phyloP scores from a whole-genome alignment of 2,888 invertebrate species.

The Cantharis rufa region DNA sequence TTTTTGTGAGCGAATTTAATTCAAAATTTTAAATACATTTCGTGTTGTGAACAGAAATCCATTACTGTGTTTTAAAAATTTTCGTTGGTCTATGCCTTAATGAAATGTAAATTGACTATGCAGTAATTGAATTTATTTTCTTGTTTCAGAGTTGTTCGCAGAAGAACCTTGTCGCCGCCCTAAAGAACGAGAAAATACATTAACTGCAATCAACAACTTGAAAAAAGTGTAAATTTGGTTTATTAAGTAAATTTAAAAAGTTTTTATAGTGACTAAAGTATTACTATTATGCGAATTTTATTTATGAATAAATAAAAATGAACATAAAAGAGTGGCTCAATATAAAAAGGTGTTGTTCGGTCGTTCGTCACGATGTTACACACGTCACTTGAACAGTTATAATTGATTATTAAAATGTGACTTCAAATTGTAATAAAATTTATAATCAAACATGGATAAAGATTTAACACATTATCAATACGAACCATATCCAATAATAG shows the following conservation, averaged over 20 bases:
- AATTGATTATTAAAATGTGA: not conserved
- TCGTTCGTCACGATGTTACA: not conserved
- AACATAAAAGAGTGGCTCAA: not conserved
- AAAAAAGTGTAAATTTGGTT: slow-evolving; percentile 8
- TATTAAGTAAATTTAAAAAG: slow-evolving; percentile 13
- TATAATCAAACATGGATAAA: slow-evolving; percentile 45
- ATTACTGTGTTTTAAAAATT: not conserved
- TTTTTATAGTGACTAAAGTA: slow-evolving; percentile 1
- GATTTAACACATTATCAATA: slow-evolving; percentile 52
- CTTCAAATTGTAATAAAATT: not conserved
- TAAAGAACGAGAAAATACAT: not conserved
- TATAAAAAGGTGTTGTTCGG: not conserved
- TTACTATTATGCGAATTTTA: slow-evolving; percentile 6
- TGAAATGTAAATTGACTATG: slow-evolving; percentile 30
- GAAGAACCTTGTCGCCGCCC: slow-evolving; percentile 1
- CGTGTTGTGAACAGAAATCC: not conserved
- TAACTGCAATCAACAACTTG: slow-evolving; percentile 10
- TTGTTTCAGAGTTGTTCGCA: slow-evolving; percentile 20
- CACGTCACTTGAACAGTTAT: not conserved
- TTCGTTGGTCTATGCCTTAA: slow-evolving; percentile 18
- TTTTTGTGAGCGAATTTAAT: not conserved
- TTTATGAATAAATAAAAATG: slow-evolving; percentile 7
- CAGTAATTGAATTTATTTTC: slow-evolving; percentile 30
- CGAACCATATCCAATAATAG: slow-evolving; percentile 54
- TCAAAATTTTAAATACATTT: not conserved